Conservation (phyloP, 2,797 vertebrate genomes). For the Cyclura pinguis region DNA sequence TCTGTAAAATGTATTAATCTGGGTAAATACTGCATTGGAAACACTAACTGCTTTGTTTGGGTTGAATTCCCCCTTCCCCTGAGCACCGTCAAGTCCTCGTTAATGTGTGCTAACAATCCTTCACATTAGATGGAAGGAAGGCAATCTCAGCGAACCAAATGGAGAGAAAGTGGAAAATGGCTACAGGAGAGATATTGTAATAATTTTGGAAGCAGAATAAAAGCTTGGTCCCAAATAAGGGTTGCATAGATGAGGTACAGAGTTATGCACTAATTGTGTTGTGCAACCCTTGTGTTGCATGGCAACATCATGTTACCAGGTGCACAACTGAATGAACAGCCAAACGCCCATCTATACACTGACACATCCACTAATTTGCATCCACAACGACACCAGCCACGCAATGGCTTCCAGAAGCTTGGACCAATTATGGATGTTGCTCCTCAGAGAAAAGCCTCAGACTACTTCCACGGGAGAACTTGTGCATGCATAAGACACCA, state of each 20-base stretch:
- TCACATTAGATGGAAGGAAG: neutral
- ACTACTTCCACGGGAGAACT: neutral
- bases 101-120: conserved; percentile 5
- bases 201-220: neutral
- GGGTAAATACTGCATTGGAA: conserved; percentile 73
- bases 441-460: too few relatives aligned
- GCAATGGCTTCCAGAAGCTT: too few relatives aligned
- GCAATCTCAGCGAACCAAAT: neutral
- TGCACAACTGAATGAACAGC: too few relatives aligned
- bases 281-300: too few relatives aligned
- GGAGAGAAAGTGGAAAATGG: neutral
- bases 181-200: too few relatives aligned
- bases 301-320: too few relatives aligned
- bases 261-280: too few relatives aligned
- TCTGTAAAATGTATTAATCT: conserved; percentile 75
- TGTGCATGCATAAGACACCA: neutral
- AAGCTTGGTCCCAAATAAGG: neutral
- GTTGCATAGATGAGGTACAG: too few relatives aligned
- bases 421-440: too few relatives aligned
- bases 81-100: neutral
- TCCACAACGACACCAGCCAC: too few relatives aligned
- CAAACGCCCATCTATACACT: too few relatives aligned
- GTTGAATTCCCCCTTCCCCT: conserved; percentile 40
- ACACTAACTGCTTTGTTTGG: conserved; percentile 61
- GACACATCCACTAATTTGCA: too few relatives aligned